A percentile compares a stretch with the other conserved stretches of the same genome.
Conservation (phyloP, 2,888 invertebrate genomes). For the Masnerella sp. region DNA sequence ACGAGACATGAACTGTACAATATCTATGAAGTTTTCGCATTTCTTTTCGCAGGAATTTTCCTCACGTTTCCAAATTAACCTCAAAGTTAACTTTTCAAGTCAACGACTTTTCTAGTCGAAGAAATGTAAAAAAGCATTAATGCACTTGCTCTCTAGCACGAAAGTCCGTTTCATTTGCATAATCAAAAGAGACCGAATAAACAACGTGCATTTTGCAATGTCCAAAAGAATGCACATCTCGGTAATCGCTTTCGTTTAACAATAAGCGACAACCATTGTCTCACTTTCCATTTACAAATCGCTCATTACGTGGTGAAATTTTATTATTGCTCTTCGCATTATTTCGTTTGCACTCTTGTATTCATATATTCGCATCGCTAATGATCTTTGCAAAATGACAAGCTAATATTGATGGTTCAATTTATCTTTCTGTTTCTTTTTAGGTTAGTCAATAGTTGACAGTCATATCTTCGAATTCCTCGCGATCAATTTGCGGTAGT, state of each 20-base stretch:
- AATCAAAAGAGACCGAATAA: slow-evolving; percentile 17
- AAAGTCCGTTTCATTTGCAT: slow-evolving; percentile 16
- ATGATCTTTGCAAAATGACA: not conserved
- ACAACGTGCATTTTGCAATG: slow-evolving; percentile 13
- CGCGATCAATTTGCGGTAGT: too few relatives aligned
- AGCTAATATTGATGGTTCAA: too few relatives aligned
- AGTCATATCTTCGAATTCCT: too few relatives aligned
- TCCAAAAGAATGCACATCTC: slow-evolving; percentile 24
- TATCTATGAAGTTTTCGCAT: too few relatives aligned
- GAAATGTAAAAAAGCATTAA: slow-evolving; percentile 11
- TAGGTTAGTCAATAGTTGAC: too few relatives aligned
- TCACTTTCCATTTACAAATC: slow-evolving; percentile 36
- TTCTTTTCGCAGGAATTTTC: too few relatives aligned
- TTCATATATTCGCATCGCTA: not conserved
- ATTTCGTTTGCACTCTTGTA: slow-evolving; percentile 8
- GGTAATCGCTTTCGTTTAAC: slow-evolving; percentile 20
- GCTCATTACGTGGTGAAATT: slow-evolving; percentile 27
- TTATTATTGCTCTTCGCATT: slow-evolving; percentile 13
- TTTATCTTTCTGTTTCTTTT: too few relatives aligned
- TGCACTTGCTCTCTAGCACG: slow-evolving; percentile 11
- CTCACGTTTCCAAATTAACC: too few relatives aligned
- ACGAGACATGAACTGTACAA: too few relatives aligned
- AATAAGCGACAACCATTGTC: slow-evolving; percentile 25
- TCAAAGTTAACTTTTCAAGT: slow-evolving; percentile 11
- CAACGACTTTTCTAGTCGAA: not conserved